phyloP scores from a whole-genome alignment of 1,140 invertebrate genomes.

The Leguminivora glycinivorella region DNA sequence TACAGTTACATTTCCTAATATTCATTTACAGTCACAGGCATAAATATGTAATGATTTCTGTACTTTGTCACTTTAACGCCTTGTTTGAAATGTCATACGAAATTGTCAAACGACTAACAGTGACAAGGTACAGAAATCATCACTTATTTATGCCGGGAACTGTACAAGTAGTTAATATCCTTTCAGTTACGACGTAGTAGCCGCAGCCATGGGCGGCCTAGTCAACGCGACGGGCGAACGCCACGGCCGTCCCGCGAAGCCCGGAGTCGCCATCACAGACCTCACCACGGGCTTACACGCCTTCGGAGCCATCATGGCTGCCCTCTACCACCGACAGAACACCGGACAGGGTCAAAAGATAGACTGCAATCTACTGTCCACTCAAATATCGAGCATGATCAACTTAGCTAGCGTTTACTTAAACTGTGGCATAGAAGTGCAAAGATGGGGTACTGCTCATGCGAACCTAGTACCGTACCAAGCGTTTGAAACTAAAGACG shows the following conservation, averaged over 20 bases:
- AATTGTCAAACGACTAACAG: too few species aligned
- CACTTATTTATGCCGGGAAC: too few species aligned
- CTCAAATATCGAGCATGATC: constrained; percentile 92
- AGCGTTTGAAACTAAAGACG: constrained; percentile 89
- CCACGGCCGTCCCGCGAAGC: constrained; percentile 92
- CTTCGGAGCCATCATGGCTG: constrained; percentile 96
- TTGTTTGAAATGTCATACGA: too few species aligned
- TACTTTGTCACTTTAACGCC: too few species aligned
- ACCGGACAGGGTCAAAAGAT: constrained; percentile 95
- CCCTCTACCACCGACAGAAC: constrained; percentile 87
- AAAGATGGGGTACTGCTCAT: constrained; percentile 93
- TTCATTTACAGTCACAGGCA: too few species aligned
- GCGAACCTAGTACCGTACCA: constrained; percentile 97
- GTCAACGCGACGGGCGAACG: constrained; percentile 93
- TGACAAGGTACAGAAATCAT: too few species aligned
- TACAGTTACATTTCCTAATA: too few species aligned
- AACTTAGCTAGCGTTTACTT: constrained; percentile 95
- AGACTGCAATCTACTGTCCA: constrained; percentile 95
- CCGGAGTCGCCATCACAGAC: constrained; percentile 96
- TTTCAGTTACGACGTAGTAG: constrained; percentile 94
- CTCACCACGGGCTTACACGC: constrained; percentile 95
- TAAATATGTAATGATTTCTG: too few species aligned
- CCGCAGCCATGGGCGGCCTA: constrained; percentile 94
- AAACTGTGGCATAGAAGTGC: constrained; percentile 89
- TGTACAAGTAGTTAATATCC: background rate